Evolutionary conservation across 2,888 invertebrate species (phyloP), one percentile per base, ranked within the genome.

Genomic region (Maniola hyperantus): DNA sequence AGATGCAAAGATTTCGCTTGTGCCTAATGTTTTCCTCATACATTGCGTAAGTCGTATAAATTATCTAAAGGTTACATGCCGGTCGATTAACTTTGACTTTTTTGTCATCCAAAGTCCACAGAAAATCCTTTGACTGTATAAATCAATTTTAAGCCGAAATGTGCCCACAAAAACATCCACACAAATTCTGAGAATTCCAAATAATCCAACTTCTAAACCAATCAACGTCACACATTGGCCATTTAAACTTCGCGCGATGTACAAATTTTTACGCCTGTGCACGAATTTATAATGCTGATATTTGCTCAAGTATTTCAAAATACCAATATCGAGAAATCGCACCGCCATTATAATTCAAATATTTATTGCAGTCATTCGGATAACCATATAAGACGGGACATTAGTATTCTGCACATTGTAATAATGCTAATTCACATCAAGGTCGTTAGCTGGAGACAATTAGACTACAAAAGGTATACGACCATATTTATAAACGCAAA

Each of bases 401-500:
- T 84, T 83, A 77, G 78, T 79, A 83, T 83, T 76, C 57, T 65
- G 48, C 64, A 62, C 76, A 74, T 70, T 70, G 69, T 74, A 73
- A 77, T 77, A 76, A 83, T 83, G 78, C 78, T 78, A 78, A 79
- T 77, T 71, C 64, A 57, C 64, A 63, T 70, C 84, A 83, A 84
- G 84, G 85, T 78, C 82, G 79, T 76, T 20, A 61, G 42, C n/a
- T 75, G 73, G 74, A 74, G 75, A 75, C 74, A 77, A 77, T 78
- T 77, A 74, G 69, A 74, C 71, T 62, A 44, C 33, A 67, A 59
- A 63, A 65, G 70, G 65, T 65, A 63, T 51, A 42, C 33, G 54
- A 44, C 60, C 60, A 66, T 69, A 60, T 63, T 65, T 63, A 11
- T 48, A 66, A 48, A 46, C 51, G n/a, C 18, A 58, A 55, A 58